Conservation (phyloP, 2,888 invertebrate genomes). For the Synanthedon andrenaeformis region DNA sequence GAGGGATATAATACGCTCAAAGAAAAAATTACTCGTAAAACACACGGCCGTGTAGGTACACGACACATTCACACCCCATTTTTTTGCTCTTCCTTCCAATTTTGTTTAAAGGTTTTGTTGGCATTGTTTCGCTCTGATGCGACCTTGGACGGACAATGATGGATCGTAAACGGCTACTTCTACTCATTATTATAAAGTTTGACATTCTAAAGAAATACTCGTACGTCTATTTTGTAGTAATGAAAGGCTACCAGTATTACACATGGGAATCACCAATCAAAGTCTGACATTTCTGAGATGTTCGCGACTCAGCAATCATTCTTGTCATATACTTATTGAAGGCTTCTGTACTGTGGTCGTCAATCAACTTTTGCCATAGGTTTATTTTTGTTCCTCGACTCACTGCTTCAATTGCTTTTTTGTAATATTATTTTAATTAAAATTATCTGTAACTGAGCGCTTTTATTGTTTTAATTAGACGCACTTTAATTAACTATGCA, state of each 20-base stretch:
- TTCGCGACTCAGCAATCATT: conserved; percentile 45
- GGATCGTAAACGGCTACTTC: conserved; percentile 29
- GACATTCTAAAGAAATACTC: conserved; percentile 21
- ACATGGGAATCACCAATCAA: conserved; percentile 69
- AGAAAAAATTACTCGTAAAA: too few species aligned
- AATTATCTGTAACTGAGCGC: conserved; percentile 21
- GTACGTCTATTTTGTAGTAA: conserved; percentile 5
- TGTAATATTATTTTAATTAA: conserved; percentile 46
- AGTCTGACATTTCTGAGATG: conserved; percentile 57
- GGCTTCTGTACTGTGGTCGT: conserved; percentile 36
- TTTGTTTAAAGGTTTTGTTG: conserved; percentile 23
- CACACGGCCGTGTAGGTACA: conserved; percentile 1
- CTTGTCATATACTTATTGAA: conserved; percentile 14
- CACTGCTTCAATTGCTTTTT: conserved; percentile 17
- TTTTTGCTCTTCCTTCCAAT: conserved; percentile 12
- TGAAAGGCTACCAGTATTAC: conserved; percentile 61
- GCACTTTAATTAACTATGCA: too few species aligned
- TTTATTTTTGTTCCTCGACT: conserved; percentile 2
- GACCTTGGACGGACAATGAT: conserved; percentile 52
- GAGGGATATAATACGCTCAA: too few species aligned
- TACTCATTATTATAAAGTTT: conserved; percentile 22
- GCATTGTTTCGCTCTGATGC: conserved; percentile 34
- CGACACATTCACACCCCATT: too few species aligned
- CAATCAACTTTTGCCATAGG: conserved; percentile 33
- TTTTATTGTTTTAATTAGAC: too few species aligned